Evolutionary conservation across 2,888 invertebrate genomes (phyloP), one percentile per base, ranked within the genome.

Genomic region (Agriopis leucophaearia): DNA sequence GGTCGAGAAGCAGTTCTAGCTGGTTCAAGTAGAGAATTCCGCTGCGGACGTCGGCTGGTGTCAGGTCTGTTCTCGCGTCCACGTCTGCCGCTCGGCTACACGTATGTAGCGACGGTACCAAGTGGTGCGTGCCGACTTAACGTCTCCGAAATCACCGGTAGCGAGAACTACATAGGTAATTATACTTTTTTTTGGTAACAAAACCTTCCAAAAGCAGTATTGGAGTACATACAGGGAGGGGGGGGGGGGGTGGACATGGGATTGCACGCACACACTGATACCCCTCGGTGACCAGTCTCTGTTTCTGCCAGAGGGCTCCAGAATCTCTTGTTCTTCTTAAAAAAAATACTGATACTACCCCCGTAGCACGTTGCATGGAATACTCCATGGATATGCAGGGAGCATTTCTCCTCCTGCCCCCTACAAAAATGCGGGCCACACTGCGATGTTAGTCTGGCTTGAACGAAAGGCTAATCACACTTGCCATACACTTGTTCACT

Each of bases 1-100:
- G 98, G 98, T 50, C 96, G 97, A 78, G 97, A 97, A 81, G 96
- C 97, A n/a, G 96, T 98, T 61, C 95, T 98, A 48, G 97, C 97
- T 48, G 96, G 96, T 8, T 73, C 84, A 58, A 66, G 84, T 36
- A 77, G 81, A 3, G 89, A 91, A 64, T 74, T 89, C 70, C 95
- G 92, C 77, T 96, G 94, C 81, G 95, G 94, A 0, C 94, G 95
- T 8, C 95, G 97, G 55, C 95, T 97, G 66, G 96, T 98, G 74
- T 97, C 97, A 16, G 98, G 98, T 1, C 95, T 98, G 79, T 98
- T 98, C 89, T 96, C 97, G 18, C 95, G 97, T 63, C 96, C 97
- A 54, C 96, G 97, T 68, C 91, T 98, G 74, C 96, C 97, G 0
- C 95, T 96, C 58, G 98, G 98, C 70, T 98, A 98, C 90, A 96